A percentile compares a stretch with the other conserved stretches of the same genome.
Evolutionary conservation across 2,888 invertebrate genomes (phyloP).

Genomic region (Byasa hedistus): DNA sequence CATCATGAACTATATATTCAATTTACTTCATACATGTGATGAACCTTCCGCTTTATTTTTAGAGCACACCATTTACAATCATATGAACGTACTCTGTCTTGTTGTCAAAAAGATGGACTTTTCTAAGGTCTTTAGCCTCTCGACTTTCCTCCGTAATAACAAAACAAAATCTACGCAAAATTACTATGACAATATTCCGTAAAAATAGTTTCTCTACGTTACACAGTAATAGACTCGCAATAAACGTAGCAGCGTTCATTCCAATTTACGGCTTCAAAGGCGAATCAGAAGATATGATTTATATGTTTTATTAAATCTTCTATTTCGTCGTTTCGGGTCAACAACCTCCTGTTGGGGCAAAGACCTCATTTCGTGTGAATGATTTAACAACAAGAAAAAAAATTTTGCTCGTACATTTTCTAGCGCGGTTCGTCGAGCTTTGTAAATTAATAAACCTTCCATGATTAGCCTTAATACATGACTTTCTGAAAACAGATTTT

Average conservation of each 20-base stretch:
- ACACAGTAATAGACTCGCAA: neutral
- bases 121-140: too few relatives aligned
- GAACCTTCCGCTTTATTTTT: too few relatives aligned
- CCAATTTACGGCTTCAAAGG: neutral
- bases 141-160: too few relatives aligned
- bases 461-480: too few relatives aligned
- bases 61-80: too few relatives aligned
- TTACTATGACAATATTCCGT: too few relatives aligned
- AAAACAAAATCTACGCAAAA: too few relatives aligned
- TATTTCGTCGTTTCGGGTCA: neutral
- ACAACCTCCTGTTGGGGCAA: neutral
- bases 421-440: neutral
- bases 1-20: too few relatives aligned
- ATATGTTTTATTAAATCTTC: constrained; percentile 3
- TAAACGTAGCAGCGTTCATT: neutral
- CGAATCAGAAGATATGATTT: constrained; percentile 2
- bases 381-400: constrained; percentile 10
- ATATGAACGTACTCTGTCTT: too few relatives aligned
- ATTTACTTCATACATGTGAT: too few relatives aligned
- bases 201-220: neutral
- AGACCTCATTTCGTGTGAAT: constrained; percentile 9
- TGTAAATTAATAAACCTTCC: neutral
- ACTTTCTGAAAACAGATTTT: too few relatives aligned
- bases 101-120: too few relatives aligned
- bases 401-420: neutral